phyloP scores from a whole-genome alignment of 2,797 vertebrate species.

The Acrossocheilus wenchowensis region DNA sequence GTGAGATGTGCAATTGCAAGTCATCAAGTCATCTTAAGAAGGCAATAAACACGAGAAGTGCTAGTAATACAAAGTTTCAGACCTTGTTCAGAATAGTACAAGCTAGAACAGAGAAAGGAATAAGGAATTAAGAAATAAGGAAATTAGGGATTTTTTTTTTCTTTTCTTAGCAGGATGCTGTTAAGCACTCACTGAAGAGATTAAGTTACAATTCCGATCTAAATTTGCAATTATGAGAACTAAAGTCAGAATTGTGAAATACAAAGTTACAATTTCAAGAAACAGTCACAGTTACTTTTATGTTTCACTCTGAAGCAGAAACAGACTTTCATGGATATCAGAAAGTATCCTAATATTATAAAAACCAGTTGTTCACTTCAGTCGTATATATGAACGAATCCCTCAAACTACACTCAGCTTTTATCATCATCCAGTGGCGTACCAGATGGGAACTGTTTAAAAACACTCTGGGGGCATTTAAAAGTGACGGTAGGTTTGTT shows the following conservation, averaged over 20 bases:
- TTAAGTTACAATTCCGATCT: not conserved
- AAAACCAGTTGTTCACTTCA: not conserved
- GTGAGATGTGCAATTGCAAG: not conserved
- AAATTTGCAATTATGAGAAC: not conserved
- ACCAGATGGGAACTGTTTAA: conserved; percentile 39
- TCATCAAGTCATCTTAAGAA: not conserved
- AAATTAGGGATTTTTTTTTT: not conserved
- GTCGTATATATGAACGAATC: conserved; percentile 67
- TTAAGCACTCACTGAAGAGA: not conserved
- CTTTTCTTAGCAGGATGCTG: not conserved
- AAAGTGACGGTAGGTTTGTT: conserved; percentile 65
- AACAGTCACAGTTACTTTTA: not conserved
- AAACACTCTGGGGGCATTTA: conserved; percentile 64
- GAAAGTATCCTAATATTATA: not conserved
- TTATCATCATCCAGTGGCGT: conserved; percentile 47
- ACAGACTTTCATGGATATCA: not conserved
- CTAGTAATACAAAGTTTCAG: not conserved
- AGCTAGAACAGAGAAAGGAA: not conserved
- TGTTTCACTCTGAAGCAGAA: not conserved
- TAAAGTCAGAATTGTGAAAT: not conserved
- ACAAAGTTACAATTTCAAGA: not conserved
- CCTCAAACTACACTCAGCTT: conserved; percentile 48
- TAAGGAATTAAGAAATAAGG: not conserved
- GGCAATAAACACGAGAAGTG: not conserved
- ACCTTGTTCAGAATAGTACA: not conserved